A percentile compares a stretch with the other conserved stretches of the same genome.
Conservation (phyloP, 1,140 invertebrate species). For the Maconellicoccus hirsutus region DNA sequence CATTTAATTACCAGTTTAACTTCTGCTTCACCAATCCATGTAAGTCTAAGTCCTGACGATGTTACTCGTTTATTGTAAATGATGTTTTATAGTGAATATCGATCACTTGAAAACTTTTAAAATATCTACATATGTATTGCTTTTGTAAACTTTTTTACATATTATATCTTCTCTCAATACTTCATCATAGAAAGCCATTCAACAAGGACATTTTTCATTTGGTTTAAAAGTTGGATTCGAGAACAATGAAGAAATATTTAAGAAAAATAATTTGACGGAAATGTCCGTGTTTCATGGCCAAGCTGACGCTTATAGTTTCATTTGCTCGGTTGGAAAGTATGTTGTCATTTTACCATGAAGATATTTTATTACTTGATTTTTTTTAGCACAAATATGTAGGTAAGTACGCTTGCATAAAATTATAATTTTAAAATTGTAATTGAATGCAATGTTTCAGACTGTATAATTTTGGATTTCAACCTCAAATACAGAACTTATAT, state of each 20-base stretch:
- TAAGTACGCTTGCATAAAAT: background rate
- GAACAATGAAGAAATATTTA: background rate
- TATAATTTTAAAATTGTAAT: slow-evolving; percentile 10
- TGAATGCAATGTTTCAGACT: slow-evolving; percentile 39
- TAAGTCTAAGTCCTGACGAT: background rate
- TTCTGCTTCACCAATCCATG: background rate
- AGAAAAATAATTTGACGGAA: background rate
- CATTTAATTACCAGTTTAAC: background rate
- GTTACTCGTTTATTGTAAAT: too few relatives aligned
- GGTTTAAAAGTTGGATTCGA: background rate
- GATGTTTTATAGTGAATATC: too few relatives aligned
- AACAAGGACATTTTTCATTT: background rate
- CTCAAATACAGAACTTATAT: slow-evolving; percentile 48
- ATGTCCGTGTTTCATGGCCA: background rate
- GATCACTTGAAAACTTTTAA: too few relatives aligned
- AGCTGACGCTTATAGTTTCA: background rate
- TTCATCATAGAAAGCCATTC: background rate
- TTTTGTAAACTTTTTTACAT: too few relatives aligned
- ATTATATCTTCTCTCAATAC: too few relatives aligned
- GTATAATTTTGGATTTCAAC: slow-evolving; percentile 49
- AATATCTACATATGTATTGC: too few relatives aligned
- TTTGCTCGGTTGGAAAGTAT: background rate
- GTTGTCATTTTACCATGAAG: too few relatives aligned
- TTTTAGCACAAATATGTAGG: background rate
- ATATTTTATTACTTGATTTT: background rate